Conservation (phyloP, 2,113 vertebrate genomes). For the Castor canadensis region DNA sequence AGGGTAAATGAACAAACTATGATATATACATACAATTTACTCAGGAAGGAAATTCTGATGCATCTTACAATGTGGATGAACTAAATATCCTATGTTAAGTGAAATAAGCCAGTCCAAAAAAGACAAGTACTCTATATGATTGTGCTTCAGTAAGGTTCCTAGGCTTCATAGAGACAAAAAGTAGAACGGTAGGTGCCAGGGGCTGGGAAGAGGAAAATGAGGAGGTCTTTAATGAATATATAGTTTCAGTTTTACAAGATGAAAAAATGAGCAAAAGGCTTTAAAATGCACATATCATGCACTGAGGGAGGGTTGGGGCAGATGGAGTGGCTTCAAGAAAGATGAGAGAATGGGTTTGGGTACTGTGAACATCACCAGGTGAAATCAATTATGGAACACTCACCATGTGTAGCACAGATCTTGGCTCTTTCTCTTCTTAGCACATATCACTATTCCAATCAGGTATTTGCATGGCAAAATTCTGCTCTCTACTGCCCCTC, state of each 20-base stretch:
- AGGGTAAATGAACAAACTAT: not conserved
- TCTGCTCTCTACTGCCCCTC: not conserved
- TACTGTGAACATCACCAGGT: not conserved
- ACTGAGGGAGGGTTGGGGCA: not conserved
- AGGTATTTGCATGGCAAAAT: not conserved
- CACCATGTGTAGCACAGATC: not conserved
- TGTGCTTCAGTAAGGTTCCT: not conserved
- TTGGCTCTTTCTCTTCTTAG: not conserved
- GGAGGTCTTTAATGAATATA: not conserved
- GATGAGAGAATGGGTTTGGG: not conserved
- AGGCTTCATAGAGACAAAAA: not conserved
- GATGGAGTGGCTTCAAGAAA: not conserved
- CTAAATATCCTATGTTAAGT: not conserved
- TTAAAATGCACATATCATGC: not conserved
- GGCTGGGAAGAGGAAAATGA: not conserved
- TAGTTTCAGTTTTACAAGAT: not conserved
- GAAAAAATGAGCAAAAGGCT: not conserved
- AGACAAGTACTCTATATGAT: not conserved
- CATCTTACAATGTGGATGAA: not conserved
- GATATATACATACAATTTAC: not conserved
- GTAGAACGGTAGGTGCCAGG: not conserved
- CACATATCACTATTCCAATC: not conserved
- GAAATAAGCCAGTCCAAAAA: not conserved
- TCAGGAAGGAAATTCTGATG: not conserved
- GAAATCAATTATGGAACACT: not conserved